Conservation (phyloP, 2,113 vertebrate species). For the Hemibagrus wyckioides region DNA sequence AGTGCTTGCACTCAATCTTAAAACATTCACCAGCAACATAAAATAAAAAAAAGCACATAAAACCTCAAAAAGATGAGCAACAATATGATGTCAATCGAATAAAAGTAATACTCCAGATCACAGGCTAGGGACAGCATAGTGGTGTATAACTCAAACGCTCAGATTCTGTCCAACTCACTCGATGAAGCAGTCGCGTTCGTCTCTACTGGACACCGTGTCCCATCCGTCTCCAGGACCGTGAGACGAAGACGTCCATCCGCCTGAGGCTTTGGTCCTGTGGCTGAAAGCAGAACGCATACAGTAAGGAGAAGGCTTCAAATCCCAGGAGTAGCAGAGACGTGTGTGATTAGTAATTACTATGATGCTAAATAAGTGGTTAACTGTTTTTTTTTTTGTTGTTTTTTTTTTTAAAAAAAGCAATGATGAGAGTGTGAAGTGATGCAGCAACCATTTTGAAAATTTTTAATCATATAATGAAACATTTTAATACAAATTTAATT, state of each 20-base stretch:
- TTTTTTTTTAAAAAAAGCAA: background rate
- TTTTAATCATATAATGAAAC: background rate
- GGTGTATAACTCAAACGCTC: background rate
- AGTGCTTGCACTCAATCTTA: background rate
- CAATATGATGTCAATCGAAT: background rate
- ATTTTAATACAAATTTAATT: background rate
- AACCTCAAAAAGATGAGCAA: background rate
- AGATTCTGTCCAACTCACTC: constrained; percentile 75
- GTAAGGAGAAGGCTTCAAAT: background rate
- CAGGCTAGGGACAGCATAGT: too few relatives aligned
- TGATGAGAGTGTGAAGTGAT: background rate
- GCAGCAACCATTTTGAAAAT: background rate
- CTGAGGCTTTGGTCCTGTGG: constrained; percentile 92
- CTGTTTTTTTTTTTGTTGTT: background rate
- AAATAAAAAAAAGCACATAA: background rate
- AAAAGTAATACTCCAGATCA: background rate
- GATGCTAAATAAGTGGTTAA: background rate
- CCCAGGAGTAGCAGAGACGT: too few relatives aligned
- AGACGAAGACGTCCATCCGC: constrained; percentile 86
- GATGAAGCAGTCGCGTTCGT: constrained; percentile 93
- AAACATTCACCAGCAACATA: background rate
- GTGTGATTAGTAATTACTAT: background rate
- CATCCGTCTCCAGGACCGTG: constrained; percentile 94
- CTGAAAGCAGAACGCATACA: constrained; percentile 65
- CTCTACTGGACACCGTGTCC: constrained; percentile 94